These are phyloP conservation scores for Nasonia vitripennis DNA, from an alignment of 1,140 invertebrate species.

Conservation along the genomic window DNA sequence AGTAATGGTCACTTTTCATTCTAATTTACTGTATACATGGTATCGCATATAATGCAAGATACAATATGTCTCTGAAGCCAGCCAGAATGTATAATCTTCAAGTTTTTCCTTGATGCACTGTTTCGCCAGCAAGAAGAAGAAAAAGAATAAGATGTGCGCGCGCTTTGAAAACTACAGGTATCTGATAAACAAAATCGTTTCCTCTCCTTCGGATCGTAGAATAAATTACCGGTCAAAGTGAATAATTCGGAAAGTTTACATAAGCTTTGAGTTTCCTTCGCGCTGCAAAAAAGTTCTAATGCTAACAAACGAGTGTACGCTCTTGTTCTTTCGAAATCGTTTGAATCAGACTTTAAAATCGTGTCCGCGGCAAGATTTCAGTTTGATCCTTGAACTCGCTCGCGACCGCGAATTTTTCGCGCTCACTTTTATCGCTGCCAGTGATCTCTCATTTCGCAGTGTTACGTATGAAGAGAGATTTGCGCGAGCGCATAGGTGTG, in stretches of 20 bases:
- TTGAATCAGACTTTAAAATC: conserved; percentile 23
- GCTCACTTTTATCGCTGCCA: not conserved
- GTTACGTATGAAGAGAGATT: conserved; percentile 5
- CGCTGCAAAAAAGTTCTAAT: not conserved
- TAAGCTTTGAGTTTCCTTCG: not conserved
- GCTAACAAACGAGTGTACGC: not conserved
- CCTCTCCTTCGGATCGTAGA: not conserved
- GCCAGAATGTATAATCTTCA: too few relatives aligned
- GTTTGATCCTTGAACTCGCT: conserved; percentile 19
- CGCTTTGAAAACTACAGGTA: not conserved
- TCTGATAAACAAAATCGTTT: not conserved
- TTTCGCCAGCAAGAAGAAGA: too few relatives aligned
- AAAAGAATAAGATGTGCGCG: not conserved
- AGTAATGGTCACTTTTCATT: too few relatives aligned
- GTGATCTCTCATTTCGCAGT: not conserved
- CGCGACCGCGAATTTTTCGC: not conserved
- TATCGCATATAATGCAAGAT: too few relatives aligned
- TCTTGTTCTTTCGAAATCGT: not conserved
- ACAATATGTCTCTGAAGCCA: too few relatives aligned
- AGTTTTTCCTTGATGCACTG: too few relatives aligned
- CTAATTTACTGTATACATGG: too few relatives aligned
- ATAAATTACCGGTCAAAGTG: not conserved
- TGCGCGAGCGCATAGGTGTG: conserved; percentile 11
- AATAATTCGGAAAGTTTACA: not conserved
- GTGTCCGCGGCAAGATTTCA: not conserved